Evolutionary conservation across 2,888 invertebrate genomes (phyloP).

Genomic region (Calliopum simillimum): DNA sequence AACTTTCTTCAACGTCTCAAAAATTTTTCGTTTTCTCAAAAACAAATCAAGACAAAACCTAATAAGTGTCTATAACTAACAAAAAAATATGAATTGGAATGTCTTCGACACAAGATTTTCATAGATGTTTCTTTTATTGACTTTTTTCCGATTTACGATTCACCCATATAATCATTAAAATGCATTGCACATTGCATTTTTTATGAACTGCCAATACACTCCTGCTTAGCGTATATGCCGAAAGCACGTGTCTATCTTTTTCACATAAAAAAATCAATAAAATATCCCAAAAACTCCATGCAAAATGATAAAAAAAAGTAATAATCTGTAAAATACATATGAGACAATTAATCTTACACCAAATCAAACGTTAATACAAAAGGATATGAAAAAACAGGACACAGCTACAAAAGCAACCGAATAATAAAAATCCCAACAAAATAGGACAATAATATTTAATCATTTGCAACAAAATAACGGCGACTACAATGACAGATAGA

Average conservation of each 20-base stretch:
- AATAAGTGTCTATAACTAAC: no score
- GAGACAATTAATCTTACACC: slow-evolving; percentile 54
- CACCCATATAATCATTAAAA: no score
- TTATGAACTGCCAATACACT: no score
- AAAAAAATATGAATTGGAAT: no score
- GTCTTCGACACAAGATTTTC: no score
- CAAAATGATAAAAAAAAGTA: slow-evolving; percentile 11
- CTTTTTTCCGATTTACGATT: no score
- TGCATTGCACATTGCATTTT: no score
- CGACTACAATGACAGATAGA: slow-evolving; percentile 58
- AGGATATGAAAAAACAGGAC: neutral
- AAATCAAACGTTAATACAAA: neutral
- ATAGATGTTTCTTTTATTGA: no score
- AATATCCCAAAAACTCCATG: slow-evolving; percentile 14
- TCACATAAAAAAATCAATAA: slow-evolving; percentile 20
- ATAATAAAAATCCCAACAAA: neutral
- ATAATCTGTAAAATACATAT: slow-evolving; percentile 48
- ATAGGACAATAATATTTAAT: neutral
- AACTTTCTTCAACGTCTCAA: no score
- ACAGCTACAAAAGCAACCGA: slow-evolving; percentile 2
- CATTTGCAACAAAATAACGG: neutral
- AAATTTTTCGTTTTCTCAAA: no score
- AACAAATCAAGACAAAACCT: no score
- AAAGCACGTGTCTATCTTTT: slow-evolving; percentile 10
- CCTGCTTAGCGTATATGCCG: neutral